A percentile compares a stretch with the other conserved stretches of the same genome.
phyloP scores from a whole-genome alignment of 2,113 vertebrate species.

The Hippopotamus amphibius region DNA sequence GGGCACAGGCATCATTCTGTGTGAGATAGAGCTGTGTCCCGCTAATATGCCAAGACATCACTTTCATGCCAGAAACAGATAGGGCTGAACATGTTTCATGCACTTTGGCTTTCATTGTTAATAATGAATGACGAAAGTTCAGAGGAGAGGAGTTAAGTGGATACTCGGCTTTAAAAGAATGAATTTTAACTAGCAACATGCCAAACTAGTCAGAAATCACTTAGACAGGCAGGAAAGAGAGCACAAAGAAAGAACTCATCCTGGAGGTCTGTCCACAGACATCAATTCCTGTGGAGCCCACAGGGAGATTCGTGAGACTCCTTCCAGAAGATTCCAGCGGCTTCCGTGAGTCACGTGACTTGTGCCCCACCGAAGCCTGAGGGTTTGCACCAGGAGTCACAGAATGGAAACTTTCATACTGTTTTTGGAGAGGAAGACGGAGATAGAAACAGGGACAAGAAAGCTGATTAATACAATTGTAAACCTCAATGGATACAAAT shows the following conservation, averaged over 20 bases:
- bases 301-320: background rate
- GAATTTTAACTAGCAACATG: conserved; percentile 83
- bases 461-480: background rate
- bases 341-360: background rate
- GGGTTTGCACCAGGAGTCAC: background rate
- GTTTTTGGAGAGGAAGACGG: background rate
- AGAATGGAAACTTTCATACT: background rate
- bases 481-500: background rate
- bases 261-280: background rate
- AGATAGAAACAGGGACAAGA: background rate
- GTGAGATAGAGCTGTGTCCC: conserved; percentile 82
- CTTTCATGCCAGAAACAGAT: conserved; percentile 85
- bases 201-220: conserved; percentile 61
- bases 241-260: conserved; percentile 7
- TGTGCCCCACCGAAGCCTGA: background rate
- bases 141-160: conserved; percentile 85
- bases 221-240: conserved; percentile 20
- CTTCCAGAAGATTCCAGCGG: background rate
- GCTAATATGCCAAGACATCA: conserved; percentile 86
- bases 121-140: conserved; percentile 88
- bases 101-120: conserved; percentile 87
- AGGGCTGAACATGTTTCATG: conserved; percentile 86
- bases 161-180: conserved; percentile 83
- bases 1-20: conserved; percentile 80
- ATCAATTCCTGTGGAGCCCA: rapidly evolving